phyloP scores from a whole-genome alignment of 2,113 vertebrate species.

The Peromyscus californicus region DNA sequence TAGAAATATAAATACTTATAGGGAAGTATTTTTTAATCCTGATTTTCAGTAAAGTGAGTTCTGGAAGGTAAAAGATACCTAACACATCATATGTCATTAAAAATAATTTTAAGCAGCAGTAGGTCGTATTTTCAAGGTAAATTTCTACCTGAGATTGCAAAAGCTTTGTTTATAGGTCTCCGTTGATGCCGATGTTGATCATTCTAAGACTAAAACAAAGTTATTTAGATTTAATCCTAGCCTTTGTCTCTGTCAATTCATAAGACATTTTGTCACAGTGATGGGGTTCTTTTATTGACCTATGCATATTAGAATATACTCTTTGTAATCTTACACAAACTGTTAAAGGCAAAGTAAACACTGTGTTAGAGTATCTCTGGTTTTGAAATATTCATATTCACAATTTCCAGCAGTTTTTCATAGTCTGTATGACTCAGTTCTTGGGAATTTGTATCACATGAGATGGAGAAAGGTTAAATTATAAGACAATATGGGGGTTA shows the following conservation, averaged over 20 bases:
- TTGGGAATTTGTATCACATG: neutral
- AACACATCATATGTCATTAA: neutral
- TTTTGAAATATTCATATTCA: neutral
- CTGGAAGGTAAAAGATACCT: neutral
- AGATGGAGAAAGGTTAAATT: neutral
- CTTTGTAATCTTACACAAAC: neutral
- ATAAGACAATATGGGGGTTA: neutral
- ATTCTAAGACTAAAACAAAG: neutral
- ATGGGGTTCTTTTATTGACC: neutral
- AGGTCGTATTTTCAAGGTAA: neutral
- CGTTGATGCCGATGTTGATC: neutral
- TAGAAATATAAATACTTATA: neutral
- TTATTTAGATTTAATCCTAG: slow-evolving; percentile 34
- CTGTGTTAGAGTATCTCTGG: neutral
- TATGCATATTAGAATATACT: neutral
- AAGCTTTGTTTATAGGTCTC: neutral
- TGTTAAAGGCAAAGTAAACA: neutral
- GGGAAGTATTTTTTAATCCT: neutral
- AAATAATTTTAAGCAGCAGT: neutral
- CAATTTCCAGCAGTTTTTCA: neutral
- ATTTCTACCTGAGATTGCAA: neutral
- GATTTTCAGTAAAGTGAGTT: slow-evolving; percentile 26
- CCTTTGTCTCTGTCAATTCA: neutral
- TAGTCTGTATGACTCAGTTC: neutral
- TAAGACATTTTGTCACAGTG: neutral